Conservation (phyloP, 2,888 invertebrate genomes). For the Micoletzkya japonica region DNA sequence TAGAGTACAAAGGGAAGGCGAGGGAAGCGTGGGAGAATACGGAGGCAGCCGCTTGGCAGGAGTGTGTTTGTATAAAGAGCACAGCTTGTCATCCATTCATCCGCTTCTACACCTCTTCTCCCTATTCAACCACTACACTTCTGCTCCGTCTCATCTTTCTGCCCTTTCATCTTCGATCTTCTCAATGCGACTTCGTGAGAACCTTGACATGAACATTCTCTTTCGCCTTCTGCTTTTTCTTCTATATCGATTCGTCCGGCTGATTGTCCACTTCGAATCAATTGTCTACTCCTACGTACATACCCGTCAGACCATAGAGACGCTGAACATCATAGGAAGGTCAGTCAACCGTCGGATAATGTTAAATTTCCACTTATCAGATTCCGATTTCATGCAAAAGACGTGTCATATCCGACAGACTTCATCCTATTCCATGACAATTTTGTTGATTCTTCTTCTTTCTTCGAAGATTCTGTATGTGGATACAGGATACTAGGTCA, state of each 20-base stretch:
- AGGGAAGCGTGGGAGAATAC: neutral
- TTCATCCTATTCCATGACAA: too few relatives aligned
- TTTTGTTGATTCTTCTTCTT: too few relatives aligned
- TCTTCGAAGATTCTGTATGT: too few relatives aligned
- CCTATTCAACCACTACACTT: neutral
- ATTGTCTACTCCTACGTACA: neutral
- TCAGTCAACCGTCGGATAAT: neutral
- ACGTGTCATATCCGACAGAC: too few relatives aligned
- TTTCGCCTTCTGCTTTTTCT: neutral
- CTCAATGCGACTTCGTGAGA: too few relatives aligned
- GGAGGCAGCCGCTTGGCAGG: neutral
- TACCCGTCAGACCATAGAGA: neutral
- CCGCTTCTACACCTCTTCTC: too few relatives aligned
- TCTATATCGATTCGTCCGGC: slow-evolving; percentile 3
- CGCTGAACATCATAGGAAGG: slow-evolving; percentile 13
- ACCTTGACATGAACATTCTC: neutral
- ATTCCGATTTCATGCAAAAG: too few relatives aligned
- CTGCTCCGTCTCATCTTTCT: neutral
- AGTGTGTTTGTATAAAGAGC: too few relatives aligned
- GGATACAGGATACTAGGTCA: too few relatives aligned
- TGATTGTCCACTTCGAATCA: slow-evolving; percentile 10
- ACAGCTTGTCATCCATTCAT: too few relatives aligned
- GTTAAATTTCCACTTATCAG: neutral
- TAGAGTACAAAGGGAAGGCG: neutral
- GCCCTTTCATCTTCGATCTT: too few relatives aligned